Base-by-base conservation (phyloP, 2,888 invertebrate genomes). In the Heliconius ismenius region DNA sequence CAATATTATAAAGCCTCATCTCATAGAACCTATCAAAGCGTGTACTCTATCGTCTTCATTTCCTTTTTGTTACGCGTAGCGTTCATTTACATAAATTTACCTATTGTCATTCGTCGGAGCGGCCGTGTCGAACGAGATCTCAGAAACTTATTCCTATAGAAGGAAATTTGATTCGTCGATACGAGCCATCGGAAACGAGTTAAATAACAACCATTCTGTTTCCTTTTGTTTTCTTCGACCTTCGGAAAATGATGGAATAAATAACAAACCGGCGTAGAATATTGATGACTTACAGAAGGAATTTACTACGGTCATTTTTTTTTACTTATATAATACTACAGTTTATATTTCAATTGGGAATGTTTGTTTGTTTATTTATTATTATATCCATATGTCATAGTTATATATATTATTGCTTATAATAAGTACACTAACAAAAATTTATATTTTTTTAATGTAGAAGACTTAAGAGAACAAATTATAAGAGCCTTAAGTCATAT, bases 81-180 rank as follows among this genome's bases (percentile, higher is more conserved):
- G 86, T 87, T 92, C 91, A 92, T 93, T 93, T 92, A 92, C 92
- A 93, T 93, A 93, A 92, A 93, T 92, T 92, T 92, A 92, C 90
- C 91, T 92, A 92, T 93, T 93, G 92, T 93, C 91, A 91, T 91
- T 91, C 90, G 82, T 75, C 83, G 82, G 84, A 86, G 87, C 85
- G 88, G 83, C 84, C 84, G 81, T 74, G 69, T 77, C 84, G 87
- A 88, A 88, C 85, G 87, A 88, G 87, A 87, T 89, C 87, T 88
- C 83, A 84, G 86, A 82, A 83, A 84, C 83, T 83, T 83, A 83
- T 83, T 84, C 83, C 81, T 81, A 83, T 83, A 88, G 86, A 87
- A 87, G 92, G 89, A 91, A 92, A 92, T 92, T 92, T 90, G 89
- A 89, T 91, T 88, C 88, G 89, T 83, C 88, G 87, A 90, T 91